Conservation (phyloP, 64 coral and sea anemone genomes). For the Porites australiensis region DNA sequence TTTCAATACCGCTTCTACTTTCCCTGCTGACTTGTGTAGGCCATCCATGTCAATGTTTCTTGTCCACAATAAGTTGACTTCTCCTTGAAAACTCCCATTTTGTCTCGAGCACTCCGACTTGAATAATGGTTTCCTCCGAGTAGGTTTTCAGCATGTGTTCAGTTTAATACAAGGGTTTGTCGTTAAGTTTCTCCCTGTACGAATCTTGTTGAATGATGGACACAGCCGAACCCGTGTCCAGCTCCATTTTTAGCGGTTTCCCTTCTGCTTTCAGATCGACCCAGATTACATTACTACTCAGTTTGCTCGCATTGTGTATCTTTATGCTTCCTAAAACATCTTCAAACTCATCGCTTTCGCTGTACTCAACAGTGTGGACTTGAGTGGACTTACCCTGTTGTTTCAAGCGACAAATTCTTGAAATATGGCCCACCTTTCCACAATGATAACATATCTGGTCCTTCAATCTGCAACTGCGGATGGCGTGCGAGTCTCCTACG, state of each 20-base stretch:
- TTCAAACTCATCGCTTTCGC: background rate
- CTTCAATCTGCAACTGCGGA: constrained; percentile 31
- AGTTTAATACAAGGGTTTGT: constrained; percentile 21
- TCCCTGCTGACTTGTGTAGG: constrained; percentile 16
- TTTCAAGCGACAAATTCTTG: background rate
- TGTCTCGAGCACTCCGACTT: constrained; percentile 10
- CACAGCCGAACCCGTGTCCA: constrained; percentile 53
- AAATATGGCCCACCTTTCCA: constrained; percentile 10
- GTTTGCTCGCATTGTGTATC: background rate
- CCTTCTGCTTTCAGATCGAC: background rate
- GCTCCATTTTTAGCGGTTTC: constrained; percentile 25
- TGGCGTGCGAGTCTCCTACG: background rate
- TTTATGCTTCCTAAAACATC: background rate
- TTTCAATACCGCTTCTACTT: constrained; percentile 14
- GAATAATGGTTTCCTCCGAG: constrained; percentile 18
- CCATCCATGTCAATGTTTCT: constrained; percentile 12
- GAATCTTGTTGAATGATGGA: constrained; percentile 21
- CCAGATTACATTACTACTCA: background rate
- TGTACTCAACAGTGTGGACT: background rate
- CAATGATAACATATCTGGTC: constrained; percentile 11
- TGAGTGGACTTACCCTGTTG: background rate
- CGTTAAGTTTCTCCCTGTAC: constrained; percentile 24
- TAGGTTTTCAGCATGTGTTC: constrained; percentile 29
- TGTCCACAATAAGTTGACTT: constrained; percentile 10
- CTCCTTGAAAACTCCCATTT: background rate